Evolutionary conservation across 2,888 invertebrate genomes (phyloP).

Genomic region (Anticlea derivata): DNA sequence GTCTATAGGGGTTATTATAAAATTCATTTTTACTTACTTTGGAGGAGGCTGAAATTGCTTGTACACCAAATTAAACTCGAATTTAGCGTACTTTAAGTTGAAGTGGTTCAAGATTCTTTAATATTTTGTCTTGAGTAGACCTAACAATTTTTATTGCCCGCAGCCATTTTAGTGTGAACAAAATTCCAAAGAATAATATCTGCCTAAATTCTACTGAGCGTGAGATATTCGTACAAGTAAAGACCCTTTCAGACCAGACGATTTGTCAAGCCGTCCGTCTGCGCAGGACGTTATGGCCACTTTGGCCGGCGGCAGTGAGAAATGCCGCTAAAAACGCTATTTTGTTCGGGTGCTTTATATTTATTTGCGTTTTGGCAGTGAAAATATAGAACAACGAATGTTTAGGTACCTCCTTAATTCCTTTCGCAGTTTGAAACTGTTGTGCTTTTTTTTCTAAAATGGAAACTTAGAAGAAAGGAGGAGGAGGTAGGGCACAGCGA

Average conservation of each 20-base stretch:
- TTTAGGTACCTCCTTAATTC: too few species aligned
- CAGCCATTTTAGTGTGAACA: neutral
- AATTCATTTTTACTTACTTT: constrained; percentile 25
- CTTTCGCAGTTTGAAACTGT: too few species aligned
- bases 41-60: constrained; percentile 3
- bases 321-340: constrained; percentile 29
- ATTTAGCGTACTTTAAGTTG: neutral
- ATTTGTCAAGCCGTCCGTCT: constrained; percentile 31
- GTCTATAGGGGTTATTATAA: constrained; percentile 23
- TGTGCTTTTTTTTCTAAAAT: too few species aligned
- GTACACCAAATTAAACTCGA: neutral
- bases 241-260: constrained; percentile 18
- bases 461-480: too few species aligned
- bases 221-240: constrained; percentile 20
- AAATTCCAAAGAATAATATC: neutral
- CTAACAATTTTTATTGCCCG: neutral
- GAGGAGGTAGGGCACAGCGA: too few species aligned
- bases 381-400: neutral
- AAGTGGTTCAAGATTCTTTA: neutral
- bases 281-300: constrained; percentile 30
- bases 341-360: constrained; percentile 19
- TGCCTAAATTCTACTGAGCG: constrained; percentile 12
- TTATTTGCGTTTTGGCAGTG: constrained; percentile 12
- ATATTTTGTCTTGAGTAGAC: too few species aligned
- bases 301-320: constrained; percentile 20